Conservation (phyloP, 2,888 invertebrate genomes). For the Thyatira batis region DNA sequence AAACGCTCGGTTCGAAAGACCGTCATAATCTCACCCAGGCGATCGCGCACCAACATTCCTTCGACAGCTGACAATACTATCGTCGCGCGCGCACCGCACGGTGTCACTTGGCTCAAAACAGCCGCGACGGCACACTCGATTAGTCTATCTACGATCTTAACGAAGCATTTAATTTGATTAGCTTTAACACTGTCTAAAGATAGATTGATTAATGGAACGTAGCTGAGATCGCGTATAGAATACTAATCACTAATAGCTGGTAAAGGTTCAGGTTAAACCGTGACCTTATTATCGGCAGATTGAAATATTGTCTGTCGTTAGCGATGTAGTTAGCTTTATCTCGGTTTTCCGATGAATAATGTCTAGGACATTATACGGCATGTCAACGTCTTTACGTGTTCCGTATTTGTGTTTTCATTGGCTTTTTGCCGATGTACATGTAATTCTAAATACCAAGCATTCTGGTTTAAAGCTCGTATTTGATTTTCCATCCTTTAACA, state of each 20-base stretch:
- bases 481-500: neutral
- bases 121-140: conserved; percentile 20
- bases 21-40: conserved; percentile 13
- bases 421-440: neutral
- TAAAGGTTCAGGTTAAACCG: conserved; percentile 56
- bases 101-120: conserved; percentile 37
- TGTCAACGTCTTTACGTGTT: conserved; percentile 8
- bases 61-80: conserved; percentile 44
- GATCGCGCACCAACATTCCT: conserved; percentile 33
- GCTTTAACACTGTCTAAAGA: conserved; percentile 33
- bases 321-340: conserved; percentile 21
- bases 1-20: conserved; percentile 10
- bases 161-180: conserved; percentile 64
- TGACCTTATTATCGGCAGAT: conserved; percentile 51
- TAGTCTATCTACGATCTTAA: conserved; percentile 48
- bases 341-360: conserved; percentile 21
- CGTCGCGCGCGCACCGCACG: conserved; percentile 18
- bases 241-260: conserved; percentile 30
- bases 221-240: conserved; percentile 26
- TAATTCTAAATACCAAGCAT: neutral
- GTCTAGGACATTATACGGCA: conserved; percentile 10
- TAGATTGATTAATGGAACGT: conserved; percentile 51
- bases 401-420: neutral
- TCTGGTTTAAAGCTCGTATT: neutral
- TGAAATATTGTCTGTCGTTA: conserved; percentile 41